phyloP scores from a whole-genome alignment of 2,797 vertebrate genomes.

The Chelidonichthys spinosus region DNA sequence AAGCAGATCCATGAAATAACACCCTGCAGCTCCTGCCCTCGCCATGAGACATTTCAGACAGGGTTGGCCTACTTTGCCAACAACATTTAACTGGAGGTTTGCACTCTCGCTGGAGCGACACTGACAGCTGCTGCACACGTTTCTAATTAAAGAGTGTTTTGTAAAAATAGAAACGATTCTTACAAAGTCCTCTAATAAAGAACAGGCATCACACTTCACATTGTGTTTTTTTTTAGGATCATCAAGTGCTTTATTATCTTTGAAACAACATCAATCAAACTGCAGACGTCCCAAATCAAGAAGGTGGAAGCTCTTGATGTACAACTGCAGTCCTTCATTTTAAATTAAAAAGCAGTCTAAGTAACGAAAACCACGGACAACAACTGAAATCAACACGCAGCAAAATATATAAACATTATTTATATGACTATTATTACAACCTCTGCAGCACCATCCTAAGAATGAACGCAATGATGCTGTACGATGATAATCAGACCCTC shows the following conservation, averaged over 20 bases:
- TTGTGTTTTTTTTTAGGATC: conserved; percentile 18
- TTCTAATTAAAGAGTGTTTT: conserved; percentile 8
- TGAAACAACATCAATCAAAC: conserved; percentile 35
- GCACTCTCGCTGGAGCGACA: conserved; percentile 19
- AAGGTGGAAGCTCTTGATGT: background rate
- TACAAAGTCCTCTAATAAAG: background rate
- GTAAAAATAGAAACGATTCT: conserved; percentile 52
- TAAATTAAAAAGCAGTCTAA: conserved; percentile 36
- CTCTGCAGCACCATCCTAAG: conserved; percentile 48
- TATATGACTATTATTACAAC: conserved; percentile 65
- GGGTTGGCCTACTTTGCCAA: background rate
- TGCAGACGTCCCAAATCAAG: background rate
- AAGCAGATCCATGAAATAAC: conserved; percentile 41
- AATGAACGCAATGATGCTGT: conserved; percentile 19
- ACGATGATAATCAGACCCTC: conserved; percentile 20
- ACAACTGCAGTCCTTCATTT: conserved; percentile 3
- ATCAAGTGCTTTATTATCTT: conserved; percentile 69
- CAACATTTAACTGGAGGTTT: background rate
- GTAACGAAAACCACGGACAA: conserved; percentile 32
- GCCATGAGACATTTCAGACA: background rate
- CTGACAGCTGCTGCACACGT: conserved; percentile 47
- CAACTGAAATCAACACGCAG: conserved; percentile 45
- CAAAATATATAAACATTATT: conserved; percentile 76
- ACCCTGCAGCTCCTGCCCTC: conserved; percentile 24
- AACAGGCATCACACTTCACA: background rate